Base-by-base conservation (phyloP, 2,888 invertebrate species). In the Habrosyne pyritoides region DNA sequence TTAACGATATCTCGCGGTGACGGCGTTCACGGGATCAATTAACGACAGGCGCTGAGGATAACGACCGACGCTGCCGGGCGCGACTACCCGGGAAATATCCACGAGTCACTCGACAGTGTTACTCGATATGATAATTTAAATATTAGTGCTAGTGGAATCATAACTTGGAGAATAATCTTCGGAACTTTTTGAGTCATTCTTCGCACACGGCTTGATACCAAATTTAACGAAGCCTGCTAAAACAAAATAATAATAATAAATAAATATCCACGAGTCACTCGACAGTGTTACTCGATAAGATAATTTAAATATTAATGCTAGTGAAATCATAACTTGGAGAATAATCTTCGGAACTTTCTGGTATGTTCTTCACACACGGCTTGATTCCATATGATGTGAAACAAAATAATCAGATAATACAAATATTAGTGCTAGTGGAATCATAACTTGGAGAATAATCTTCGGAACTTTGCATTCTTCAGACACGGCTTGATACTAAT, bases 1-100 rank as follows among this genome's bases (percentile, higher is more conserved):
- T 73, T 68, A 71, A 74, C 64, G 71, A 66, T 68, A 66, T 62
- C 64, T 64, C 65, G 69, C 57, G 66, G 66, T 66, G 63, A 63
- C 64, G 64, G 54, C 52, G 56, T 46, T 46, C 53, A 48, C 48
- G 51, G 52, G 52, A 42, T 65, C 65, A 67, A 69, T 67, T 69
- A 69, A 61, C 56, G 64, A 53, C 57, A 57, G 58, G 22, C 58
- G 57, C 53, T 53, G 53, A 53, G 52, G 55, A 59, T 62, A 60
- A 63, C 65, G 57, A 61, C 57, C 59, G 53, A 51, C 28, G 55
- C 21, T 10, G 50, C 10, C 28, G 54, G 47, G 53, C 22, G 8
- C 33, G 24, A 36, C 28, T 50, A 47, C 24, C n/a, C n/a, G 33
- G 33, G 33, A 47, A n/a, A 12, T 18, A 47, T 47, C 47, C 10